phyloP scores from a whole-genome alignment of 2,888 invertebrate species.

The Cheilosia pagana region DNA sequence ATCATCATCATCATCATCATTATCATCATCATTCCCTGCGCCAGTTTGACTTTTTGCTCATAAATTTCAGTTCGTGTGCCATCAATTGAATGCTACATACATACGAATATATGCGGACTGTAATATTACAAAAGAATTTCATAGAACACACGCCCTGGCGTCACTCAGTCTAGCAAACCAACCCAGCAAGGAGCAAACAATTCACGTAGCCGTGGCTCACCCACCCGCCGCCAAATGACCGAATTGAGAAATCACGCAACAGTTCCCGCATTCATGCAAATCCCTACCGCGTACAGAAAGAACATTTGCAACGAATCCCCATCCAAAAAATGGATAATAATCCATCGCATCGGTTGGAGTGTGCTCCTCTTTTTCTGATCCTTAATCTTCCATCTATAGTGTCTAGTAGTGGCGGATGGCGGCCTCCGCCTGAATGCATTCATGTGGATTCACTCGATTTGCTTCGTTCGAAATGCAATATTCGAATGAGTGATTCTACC shows the following conservation, averaged over 20 bases:
- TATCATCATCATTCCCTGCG: conserved; percentile 1
- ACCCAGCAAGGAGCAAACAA: conserved; percentile 3
- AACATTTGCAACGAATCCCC: conserved; percentile 36
- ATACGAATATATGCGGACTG: no score
- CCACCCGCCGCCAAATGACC: conserved; percentile 43
- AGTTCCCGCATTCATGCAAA: conserved; percentile 65
- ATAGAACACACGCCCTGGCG: conserved; percentile 35
- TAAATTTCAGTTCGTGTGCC: conserved; percentile 57
- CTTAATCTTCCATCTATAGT: conserved; percentile 52
- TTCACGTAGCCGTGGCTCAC: conserved; percentile 2
- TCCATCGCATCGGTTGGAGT: conserved; percentile 24
- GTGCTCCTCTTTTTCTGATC: conserved; percentile 14
- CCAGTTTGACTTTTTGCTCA: conserved; percentile 26
- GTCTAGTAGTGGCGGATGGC: conserved; percentile 25
- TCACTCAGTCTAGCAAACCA: conserved; percentile 19
- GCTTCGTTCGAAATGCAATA: conserved; percentile 62
- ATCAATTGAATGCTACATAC: conserved; percentile 47
- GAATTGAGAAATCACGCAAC: conserved; percentile 69
- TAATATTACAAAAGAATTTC: conserved; percentile 53
- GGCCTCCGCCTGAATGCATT: conserved; percentile 57
- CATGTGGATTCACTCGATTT: conserved; percentile 74
- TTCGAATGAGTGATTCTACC: conserved; percentile 70
- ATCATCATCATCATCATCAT: conserved; percentile 3
- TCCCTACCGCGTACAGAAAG: conserved; percentile 44
- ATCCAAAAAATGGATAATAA: conserved; percentile 43